Evolutionary conservation across 2,797 vertebrate species (phyloP), one percentile per base, ranked within the genome.

Genomic region (Triplophysa yarkandensis): DNA sequence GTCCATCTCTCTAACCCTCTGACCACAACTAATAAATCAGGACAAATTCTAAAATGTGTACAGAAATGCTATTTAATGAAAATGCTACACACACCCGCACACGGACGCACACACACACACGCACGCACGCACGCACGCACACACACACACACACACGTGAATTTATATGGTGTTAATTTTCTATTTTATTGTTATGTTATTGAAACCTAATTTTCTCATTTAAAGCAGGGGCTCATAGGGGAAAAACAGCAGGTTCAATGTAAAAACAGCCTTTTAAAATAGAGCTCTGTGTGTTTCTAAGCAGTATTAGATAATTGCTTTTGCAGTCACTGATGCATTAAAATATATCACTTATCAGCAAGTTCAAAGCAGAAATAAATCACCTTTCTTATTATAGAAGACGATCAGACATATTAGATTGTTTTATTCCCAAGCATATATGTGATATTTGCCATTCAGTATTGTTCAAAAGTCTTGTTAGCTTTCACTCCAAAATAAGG

Each of bases 321-420:
- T 87, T 84, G 81, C 82, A 88, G 84, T 86, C 81, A 62, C 43
- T 89, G 85, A 91, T 87, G 67, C 85, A 88, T 91, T 86, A 86
- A 87, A 85, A 88, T 89, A 83, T 82, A 84, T 87, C 90, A 91
- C 90, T 88, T 88, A 90, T 88, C 41, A 83, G 63, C 70, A 58
- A 48, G 82, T 83, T 77, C 71, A 78, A 84, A 83, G 88, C 82
- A 72, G 79, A 89, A 87, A 88, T 86, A 87, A 39, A 11, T 82
- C 84, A 34, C 66, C 74, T 46, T 60, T 23, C 13, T 28, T 55
- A 11, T 23, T 28, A 2, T 55, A 16, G 7, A 27, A 55, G 23
- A 54, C 16, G 6, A n/a, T 46, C 17, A 16, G 16, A n/a, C 9
- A 46, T 46, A 2, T 44, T 6, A 3, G 2, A 44, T 39, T n/a